Base-by-base conservation (phyloP, 2,888 invertebrate genomes). In the Melieria omissa region DNA sequence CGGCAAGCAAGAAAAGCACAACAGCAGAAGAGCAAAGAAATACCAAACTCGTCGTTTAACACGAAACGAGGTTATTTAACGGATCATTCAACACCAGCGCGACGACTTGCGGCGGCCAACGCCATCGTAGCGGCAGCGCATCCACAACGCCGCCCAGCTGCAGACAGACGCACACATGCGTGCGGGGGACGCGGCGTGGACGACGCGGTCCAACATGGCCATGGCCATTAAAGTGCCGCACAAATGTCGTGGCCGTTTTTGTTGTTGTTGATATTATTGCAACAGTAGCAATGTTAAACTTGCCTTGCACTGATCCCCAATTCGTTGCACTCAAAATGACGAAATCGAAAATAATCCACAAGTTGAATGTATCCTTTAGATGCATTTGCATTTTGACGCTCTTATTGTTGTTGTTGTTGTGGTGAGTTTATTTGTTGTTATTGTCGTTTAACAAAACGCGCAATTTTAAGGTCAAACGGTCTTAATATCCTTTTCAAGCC, bases 41-140 rank as follows among this genome's bases (percentile, higher is more conserved):
- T 66, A 61, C 45, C 14, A 63, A 58, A 61, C 54, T 52, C 29
- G 61, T 52, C 68, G 70, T 63, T 70, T 72, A 69, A 77, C 73
- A 70, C 65, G 64, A 77, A 78, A 76, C 72, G 78, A 76, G 79
- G 79, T 78, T 78, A 78, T 70, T 78, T 78, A 79, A 79, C 79
- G 79, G 79, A 74, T 77, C 76, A 78, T 77, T 75, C 71, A 70
- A 64, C 74, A 70, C 57, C 49, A 70, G 70, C 54, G 54, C 45
- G 66, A 71, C 42, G 61, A 52, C 16, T 46, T 10, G 44, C 9
- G 62, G 14, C 46, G 63, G 69, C 41, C 69, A 63, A 69, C 62
- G 62, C 55, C 62, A 69, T 14, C 49, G 52, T 14, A 49, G 5
- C 14, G 44, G 16, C 42, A 10, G 10, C 29, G 12, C 44, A 65